A percentile compares a stretch with the other conserved stretches of the same genome.
Evolutionary conservation across 2,113 vertebrate species (phyloP).

Genomic region (Lamprotornis superbus): DNA sequence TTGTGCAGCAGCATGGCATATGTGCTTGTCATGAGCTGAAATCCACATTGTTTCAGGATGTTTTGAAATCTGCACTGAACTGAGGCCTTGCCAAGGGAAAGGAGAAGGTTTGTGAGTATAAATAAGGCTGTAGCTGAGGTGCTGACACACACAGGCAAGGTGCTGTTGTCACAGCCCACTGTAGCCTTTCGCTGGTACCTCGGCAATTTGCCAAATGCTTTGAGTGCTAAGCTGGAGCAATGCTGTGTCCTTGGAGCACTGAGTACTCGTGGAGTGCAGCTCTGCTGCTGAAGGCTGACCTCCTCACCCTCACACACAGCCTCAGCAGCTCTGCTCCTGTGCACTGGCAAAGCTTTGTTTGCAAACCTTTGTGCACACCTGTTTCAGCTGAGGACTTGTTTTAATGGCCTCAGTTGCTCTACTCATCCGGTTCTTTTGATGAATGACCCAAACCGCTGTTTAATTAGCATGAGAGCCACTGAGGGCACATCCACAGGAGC

Average conservation of each 20-base stretch:
- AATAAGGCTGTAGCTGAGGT: not conserved
- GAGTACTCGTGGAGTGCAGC: not conserved
- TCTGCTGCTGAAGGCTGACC: not conserved
- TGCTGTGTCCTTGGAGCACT: fast-evolving
- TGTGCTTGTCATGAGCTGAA: not conserved
- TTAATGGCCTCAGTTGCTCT: not conserved
- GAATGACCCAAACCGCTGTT: not conserved
- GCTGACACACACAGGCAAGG: not conserved
- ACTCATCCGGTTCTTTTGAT: not conserved
- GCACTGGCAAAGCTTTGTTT: not conserved
- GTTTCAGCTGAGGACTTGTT: not conserved
- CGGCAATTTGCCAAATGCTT: fast-evolving
- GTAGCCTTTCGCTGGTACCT: not conserved
- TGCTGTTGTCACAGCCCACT: fast-evolving
- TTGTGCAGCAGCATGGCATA: fast-evolving
- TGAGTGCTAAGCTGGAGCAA: not conserved
- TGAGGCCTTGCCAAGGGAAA: not conserved
- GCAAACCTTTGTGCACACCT: not conserved
- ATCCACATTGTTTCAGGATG: not conserved
- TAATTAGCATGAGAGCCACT: slow-evolving; percentile 8
- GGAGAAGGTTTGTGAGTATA: not conserved
- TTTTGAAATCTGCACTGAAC: not conserved
- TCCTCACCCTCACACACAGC: not conserved
- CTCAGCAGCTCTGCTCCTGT: not conserved
- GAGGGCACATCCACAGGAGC: not conserved